Base-by-base conservation (phyloP, 1,140 invertebrate species). In the Drosophila oshimai region DNA sequence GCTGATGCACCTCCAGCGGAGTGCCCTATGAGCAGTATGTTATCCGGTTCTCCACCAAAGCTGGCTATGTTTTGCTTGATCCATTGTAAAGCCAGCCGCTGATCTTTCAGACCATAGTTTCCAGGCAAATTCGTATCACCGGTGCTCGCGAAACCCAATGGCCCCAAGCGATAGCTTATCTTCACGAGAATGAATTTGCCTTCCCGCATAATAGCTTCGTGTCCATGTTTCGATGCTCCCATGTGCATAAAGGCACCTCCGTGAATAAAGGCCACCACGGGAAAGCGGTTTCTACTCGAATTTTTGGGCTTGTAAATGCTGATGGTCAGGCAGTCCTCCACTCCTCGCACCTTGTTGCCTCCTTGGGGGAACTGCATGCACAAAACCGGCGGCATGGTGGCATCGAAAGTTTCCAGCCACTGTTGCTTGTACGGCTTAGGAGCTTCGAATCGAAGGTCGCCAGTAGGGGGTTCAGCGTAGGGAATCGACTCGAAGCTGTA, bases 21-120 rank as follows among this genome's bases (percentile, higher is more conserved):
- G 54, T 92, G 92, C 1, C 94, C 93, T 10, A 92, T 89, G 0
- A 94, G 55, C 3, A 93, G 92, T 6, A 94, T 84, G 22, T 91
- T 92, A 31, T 93, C 87, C 12, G 93, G 92, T 78, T 94, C 92
- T 0, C 93, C 93, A 1, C 93, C 93, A 67, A 94, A 94, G 47
- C 89, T 80, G 41, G 91, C 90, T 46, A 94, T 93, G 71, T 94
- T 94, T 20, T 92, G 91, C 89, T 89, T 91, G 2, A 95, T 90
- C 95, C 94, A 95, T 61, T 93, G 90, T 2, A 95, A 62, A 3
- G 94, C 94, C 51, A 93, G 79, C 0, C 92, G 89, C 81, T 95
- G 94, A 90, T 95, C 95, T 84, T 94, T 94, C 2, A 95, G 70
- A 0, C 94, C 94, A 31, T 91, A 92, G 89, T 95, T 95, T 1